Percentiles rank a stretch among this genome's conserved stretches.
Evolutionary conservation across 2,797 vertebrate species (phyloP).

Genomic region (Threskiornis aethiopicus): DNA sequence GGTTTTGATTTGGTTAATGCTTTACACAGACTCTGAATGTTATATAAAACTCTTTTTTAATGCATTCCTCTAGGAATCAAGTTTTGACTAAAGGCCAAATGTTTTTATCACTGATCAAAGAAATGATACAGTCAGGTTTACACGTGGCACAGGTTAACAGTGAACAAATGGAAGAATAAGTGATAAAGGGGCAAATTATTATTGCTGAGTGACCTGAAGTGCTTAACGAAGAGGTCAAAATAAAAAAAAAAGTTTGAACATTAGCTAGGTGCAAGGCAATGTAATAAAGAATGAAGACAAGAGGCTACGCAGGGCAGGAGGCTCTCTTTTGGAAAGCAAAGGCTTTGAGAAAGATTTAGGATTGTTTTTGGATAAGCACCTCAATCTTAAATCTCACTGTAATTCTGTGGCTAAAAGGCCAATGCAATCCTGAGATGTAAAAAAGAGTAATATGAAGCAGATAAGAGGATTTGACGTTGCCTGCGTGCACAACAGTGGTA

Average conservation of each 20-base stretch:
- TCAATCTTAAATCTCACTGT: constrained; percentile 2
- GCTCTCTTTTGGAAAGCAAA: not conserved
- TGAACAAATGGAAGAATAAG: constrained; percentile 10
- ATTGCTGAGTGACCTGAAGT: not conserved
- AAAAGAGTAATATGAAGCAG: constrained; percentile 11
- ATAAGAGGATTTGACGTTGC: constrained; percentile 53
- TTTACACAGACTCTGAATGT: not conserved
- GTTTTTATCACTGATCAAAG: not conserved
- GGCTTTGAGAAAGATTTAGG: not conserved
- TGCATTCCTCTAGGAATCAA: not conserved
- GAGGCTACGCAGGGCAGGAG: not conserved
- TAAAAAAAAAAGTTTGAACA: not conserved
- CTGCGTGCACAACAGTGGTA: not conserved
- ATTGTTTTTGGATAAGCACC: not conserved
- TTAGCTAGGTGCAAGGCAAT: not conserved
- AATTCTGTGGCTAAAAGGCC: not conserved
- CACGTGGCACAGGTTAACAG: not conserved
- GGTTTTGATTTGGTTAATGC: not conserved
- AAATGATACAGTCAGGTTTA: not conserved
- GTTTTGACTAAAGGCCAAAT: constrained; percentile 19
- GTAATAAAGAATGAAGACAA: not conserved
- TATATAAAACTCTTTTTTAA: not conserved
- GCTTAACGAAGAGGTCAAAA: not conserved
- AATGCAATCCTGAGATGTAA: not conserved
- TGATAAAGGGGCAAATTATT: constrained; percentile 1